Conservation (phyloP, 2,113 vertebrate species). For the Salvelinus fontinalis region DNA sequence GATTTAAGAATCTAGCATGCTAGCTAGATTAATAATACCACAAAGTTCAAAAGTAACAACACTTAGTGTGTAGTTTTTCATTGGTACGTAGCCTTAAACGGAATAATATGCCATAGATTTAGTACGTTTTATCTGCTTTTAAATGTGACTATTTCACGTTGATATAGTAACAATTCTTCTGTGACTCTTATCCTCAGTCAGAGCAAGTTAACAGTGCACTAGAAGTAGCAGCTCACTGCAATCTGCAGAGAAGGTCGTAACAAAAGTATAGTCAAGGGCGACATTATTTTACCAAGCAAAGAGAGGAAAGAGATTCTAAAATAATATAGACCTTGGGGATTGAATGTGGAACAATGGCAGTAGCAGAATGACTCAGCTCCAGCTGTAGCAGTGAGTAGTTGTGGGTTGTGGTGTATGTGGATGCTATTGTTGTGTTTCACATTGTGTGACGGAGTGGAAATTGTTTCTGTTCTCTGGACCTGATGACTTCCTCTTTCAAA, state of each 20-base stretch:
- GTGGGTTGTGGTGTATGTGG: slow-evolving; percentile 12
- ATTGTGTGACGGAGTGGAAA: slow-evolving; percentile 55
- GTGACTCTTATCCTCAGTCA: slow-evolving; percentile 19
- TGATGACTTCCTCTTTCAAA: slow-evolving; percentile 56
- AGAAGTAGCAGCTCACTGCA: not conserved
- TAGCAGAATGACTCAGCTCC: slow-evolving; percentile 36
- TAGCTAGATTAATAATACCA: not conserved
- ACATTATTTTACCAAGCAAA: slow-evolving; percentile 29
- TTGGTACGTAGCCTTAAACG: not conserved
- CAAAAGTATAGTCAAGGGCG: slow-evolving; percentile 28
- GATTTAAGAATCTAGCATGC: not conserved
- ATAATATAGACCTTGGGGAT: slow-evolving; percentile 54
- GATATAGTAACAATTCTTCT: too few species aligned
- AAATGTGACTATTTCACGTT: too few species aligned
- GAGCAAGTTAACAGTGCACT: too few species aligned
- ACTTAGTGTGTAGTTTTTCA: too few species aligned
- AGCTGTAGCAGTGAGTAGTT: too few species aligned
- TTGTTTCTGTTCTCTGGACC: slow-evolving; percentile 52
- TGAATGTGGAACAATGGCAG: slow-evolving; percentile 54
- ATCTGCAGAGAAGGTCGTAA: not conserved
- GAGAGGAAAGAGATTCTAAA: slow-evolving; percentile 39
- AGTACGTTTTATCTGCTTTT: too few species aligned
- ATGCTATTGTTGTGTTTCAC: slow-evolving; percentile 49
- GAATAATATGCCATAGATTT: too few species aligned
- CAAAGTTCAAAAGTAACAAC: too few species aligned